Percentiles rank a stretch among this genome's conserved stretches.
Conservation (phyloP, 1,140 invertebrate species). For the Zaprionus lachaisei region DNA sequence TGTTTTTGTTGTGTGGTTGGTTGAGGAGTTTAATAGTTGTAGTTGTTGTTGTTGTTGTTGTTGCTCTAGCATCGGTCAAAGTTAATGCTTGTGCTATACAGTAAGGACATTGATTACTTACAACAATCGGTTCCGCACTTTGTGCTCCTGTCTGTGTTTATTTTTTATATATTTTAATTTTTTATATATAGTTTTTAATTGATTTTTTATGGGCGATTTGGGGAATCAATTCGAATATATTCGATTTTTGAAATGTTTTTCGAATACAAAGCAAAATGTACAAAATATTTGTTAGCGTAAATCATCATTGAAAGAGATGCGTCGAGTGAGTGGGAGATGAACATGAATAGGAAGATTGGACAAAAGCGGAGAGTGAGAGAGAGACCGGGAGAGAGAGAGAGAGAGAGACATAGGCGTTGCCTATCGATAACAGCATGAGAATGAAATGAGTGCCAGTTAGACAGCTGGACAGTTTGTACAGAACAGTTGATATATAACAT, state of each 20-base stretch:
- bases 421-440: slow-evolving; percentile 1
- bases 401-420: slow-evolving; percentile 3
- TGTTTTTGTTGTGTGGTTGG: slow-evolving; percentile 14
- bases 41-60: slow-evolving; percentile 19
- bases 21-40: slow-evolving; percentile 18
- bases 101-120: slow-evolving; percentile 88
- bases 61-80: slow-evolving; percentile 33
- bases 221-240: slow-evolving; percentile 69
- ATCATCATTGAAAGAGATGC: slow-evolving; percentile 39
- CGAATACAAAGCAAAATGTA: slow-evolving; percentile 71
- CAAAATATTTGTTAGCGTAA: slow-evolving; percentile 70
- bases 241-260: slow-evolving; percentile 58
- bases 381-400: not conserved
- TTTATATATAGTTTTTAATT: slow-evolving; percentile 30
- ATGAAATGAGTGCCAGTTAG: slow-evolving; percentile 2
- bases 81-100: slow-evolving; percentile 48
- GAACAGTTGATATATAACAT: slow-evolving; percentile 12
- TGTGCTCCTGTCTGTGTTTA: slow-evolving; percentile 92
- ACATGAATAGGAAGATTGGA: slow-evolving; percentile 37
- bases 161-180: slow-evolving; percentile 47
- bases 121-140: slow-evolving; percentile 97
- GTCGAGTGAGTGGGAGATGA: slow-evolving; percentile 18
- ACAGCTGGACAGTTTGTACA: not conserved
- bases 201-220: slow-evolving; percentile 56
- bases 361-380: slow-evolving; percentile 36